Conservation (phyloP, 2,113 vertebrate genomes). For the Nesogale talazaci region DNA sequence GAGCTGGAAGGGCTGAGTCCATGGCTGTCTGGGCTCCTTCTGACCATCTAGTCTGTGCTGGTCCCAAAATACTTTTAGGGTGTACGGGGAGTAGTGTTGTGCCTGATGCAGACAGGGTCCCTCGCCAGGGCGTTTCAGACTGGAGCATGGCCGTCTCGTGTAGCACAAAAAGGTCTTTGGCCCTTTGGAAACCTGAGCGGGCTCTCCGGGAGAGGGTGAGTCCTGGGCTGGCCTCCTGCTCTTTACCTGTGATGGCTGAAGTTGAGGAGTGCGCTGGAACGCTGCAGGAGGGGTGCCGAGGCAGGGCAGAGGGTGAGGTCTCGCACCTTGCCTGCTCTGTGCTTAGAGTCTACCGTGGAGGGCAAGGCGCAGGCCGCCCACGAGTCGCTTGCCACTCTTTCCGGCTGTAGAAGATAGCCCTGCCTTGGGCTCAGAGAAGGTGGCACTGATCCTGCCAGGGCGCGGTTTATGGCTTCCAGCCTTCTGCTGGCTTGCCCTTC, state of each 20-base stretch:
- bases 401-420: constrained; percentile 61
- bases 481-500: constrained; percentile 67
- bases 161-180: not conserved
- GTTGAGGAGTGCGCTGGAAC: not conserved
- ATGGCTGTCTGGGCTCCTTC: constrained; percentile 5
- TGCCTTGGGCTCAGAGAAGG: constrained; percentile 68
- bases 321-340: not conserved
- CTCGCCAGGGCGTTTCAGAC: constrained; percentile 23
- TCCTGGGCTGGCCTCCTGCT: not conserved
- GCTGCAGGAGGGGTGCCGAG: not conserved
- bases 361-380: constrained; percentile 64
- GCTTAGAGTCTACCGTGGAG: not conserved
- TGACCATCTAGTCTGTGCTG: constrained; percentile 17
- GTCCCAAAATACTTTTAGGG: constrained; percentile 12
- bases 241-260: constrained; percentile 75
- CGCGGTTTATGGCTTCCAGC: constrained; percentile 61
- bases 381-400: not conserved
- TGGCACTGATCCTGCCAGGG: constrained; percentile 50
- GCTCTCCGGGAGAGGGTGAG: not conserved
- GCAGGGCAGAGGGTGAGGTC: constrained; percentile 59
- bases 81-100: constrained; percentile 35
- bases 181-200: not conserved
- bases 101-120: not conserved
- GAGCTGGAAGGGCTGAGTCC: not conserved
- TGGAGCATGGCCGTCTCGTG: constrained; percentile 12